phyloP scores from a whole-genome alignment of 2,888 invertebrate species.

The Thymelicus lineola region DNA sequence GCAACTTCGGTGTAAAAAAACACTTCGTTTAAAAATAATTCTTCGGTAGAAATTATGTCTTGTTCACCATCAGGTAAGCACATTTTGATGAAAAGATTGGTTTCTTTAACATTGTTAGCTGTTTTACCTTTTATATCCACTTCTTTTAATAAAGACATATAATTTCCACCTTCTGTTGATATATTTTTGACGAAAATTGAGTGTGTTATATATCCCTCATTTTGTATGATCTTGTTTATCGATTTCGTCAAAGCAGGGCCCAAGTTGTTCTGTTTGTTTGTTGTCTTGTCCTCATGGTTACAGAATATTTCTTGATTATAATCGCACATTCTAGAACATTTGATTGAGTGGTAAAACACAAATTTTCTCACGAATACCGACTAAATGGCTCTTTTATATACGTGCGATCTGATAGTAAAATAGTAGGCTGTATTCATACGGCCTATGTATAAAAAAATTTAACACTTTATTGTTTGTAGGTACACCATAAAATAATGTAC shows the following conservation, averaged over 20 bases:
- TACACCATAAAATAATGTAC: too few species aligned
- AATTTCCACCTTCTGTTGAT: constrained; percentile 55
- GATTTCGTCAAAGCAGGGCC: constrained; percentile 16
- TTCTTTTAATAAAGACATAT: constrained; percentile 56
- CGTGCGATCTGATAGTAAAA: not conserved
- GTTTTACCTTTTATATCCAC: constrained; percentile 55
- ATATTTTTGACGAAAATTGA: constrained; percentile 47
- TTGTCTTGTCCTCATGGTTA: not conserved
- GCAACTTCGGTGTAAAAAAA: constrained; percentile 56
- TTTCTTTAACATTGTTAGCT: constrained; percentile 45
- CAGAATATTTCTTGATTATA: not conserved
- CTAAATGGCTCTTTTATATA: not conserved
- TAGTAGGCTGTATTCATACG: not conserved
- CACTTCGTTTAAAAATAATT: constrained; percentile 56
- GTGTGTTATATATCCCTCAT: constrained; percentile 48
- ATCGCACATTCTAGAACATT: not conserved
- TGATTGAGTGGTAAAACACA: not conserved
- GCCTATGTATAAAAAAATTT: too few species aligned
- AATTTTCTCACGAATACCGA: not conserved
- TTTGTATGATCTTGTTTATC: constrained; percentile 47
- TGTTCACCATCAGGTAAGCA: constrained; percentile 47
- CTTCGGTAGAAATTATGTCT: constrained; percentile 50
- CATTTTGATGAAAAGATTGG: constrained; percentile 60
- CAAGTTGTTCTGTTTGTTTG: not conserved
- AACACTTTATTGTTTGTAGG: too few species aligned